These are phyloP conservation scores for Harpegnathos saltator DNA, from an alignment of 1,140 invertebrate species.

Conservation along the genomic window DNA sequence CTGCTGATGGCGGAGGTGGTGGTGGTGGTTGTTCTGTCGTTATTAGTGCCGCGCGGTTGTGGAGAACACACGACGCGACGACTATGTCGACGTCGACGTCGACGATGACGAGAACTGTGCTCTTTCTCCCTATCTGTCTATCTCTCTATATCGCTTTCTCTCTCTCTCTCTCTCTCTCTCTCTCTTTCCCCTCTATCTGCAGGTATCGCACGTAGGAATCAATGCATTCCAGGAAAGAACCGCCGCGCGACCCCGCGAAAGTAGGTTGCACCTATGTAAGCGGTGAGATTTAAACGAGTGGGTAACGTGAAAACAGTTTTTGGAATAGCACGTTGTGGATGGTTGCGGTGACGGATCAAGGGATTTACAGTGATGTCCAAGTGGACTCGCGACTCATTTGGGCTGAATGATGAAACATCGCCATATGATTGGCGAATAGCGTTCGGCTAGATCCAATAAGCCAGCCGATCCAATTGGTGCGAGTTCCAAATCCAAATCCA, in stretches of 20 bases:
- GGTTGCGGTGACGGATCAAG: not conserved
- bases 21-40: conserved; percentile 69
- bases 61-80: conserved; percentile 53
- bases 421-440: not conserved
- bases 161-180: no score
- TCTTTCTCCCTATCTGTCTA: no score
- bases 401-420: not conserved
- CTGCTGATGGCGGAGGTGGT: conserved; percentile 57
- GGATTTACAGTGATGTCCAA: not conserved
- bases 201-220: conserved; percentile 36
- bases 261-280: conserved; percentile 27
- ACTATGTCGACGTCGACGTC: not conserved
- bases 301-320: conserved; percentile 46
- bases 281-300: conserved; percentile 49
- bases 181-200: conserved; percentile 18
- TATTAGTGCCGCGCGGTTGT: conserved; percentile 60
- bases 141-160: no score
- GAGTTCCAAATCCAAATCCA: not conserved
- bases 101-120: conserved; percentile 23
- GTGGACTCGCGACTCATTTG: not conserved
- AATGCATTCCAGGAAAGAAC: conserved; percentile 46
- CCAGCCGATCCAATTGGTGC: not conserved
- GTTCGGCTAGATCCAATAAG: no score
- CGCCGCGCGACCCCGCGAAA: conserved; percentile 17
- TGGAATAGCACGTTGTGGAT: not conserved